These are phyloP conservation scores for Mythimna pallens DNA, from an alignment of 2,888 invertebrate species.

Conservation along the genomic window DNA sequence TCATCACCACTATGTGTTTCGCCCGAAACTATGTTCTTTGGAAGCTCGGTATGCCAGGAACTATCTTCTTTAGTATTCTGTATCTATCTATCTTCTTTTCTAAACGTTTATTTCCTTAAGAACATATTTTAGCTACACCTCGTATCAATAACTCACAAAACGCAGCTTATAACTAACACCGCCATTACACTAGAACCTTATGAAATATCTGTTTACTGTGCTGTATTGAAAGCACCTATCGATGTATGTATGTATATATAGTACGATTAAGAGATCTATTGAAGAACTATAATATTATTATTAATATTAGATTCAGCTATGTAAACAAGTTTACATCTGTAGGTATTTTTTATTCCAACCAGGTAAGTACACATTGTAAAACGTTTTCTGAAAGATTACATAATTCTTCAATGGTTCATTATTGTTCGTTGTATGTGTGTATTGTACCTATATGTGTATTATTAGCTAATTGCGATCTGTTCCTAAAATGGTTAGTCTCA, in stretches of 20 bases:
- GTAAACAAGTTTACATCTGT: not conserved
- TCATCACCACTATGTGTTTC: constrained; percentile 51
- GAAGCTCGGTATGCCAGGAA: constrained; percentile 30
- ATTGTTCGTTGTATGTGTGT: constrained; percentile 74
- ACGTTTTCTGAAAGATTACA: not conserved
- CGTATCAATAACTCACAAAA: constrained; percentile 60
- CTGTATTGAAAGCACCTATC: constrained; percentile 64
- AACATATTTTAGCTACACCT: constrained; percentile 65
- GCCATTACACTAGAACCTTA: constrained; percentile 58
- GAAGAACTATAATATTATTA: constrained; percentile 49
- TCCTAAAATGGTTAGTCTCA: constrained; percentile 88
- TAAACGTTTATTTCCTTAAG: constrained; percentile 44
- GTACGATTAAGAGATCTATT: constrained; percentile 54
- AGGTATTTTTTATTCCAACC: not conserved
- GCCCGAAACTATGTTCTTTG: constrained; percentile 57
- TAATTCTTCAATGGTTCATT: constrained; percentile 67
- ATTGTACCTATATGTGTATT: constrained; percentile 71
- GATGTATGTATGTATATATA: constrained; percentile 63
- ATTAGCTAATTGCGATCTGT: constrained; percentile 88
- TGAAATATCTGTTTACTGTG: constrained; percentile 62
- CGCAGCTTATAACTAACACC: constrained; percentile 68
- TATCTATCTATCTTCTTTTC: not conserved
- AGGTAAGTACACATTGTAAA: constrained; percentile 20
- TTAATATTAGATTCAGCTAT: not conserved
- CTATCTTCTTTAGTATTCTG: constrained; percentile 33